Evolutionary conservation across 2,797 vertebrate genomes (phyloP).

Genomic region (Cryptoblepharus egeriae): DNA sequence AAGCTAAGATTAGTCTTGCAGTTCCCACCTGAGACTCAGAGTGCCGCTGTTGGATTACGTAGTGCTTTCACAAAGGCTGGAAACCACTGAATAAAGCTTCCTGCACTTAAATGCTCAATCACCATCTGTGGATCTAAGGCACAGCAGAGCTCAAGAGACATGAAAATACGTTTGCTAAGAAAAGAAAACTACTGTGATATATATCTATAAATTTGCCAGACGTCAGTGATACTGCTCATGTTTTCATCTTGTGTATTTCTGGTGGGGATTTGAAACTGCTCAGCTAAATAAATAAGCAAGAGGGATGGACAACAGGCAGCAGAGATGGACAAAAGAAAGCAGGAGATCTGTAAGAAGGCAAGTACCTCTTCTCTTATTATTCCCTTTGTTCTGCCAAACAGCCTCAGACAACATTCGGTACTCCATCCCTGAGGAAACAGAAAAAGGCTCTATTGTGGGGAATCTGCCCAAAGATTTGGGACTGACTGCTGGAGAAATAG

Average conservation of each 20-base stretch:
- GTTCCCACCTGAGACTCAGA: constrained; percentile 32
- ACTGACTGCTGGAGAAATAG: constrained; percentile 46
- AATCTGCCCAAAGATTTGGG: constrained; percentile 39
- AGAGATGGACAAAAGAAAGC: no score
- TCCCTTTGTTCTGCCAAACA: constrained; percentile 37
- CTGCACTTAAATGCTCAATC: neutral
- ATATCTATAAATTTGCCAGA: neutral
- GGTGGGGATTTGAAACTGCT: neutral
- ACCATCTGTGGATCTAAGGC: constrained; percentile 1
- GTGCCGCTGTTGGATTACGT: constrained; percentile 16
- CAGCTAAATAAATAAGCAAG: neutral
- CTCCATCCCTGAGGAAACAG: constrained; percentile 74
- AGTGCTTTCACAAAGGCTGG: constrained; percentile 8
- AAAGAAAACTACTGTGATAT: neutral
- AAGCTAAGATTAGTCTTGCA: no score
- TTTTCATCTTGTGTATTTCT: neutral
- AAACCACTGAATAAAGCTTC: constrained; percentile 19
- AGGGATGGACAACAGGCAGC: constrained; percentile 31
- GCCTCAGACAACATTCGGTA: constrained; percentile 69
- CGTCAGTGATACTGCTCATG: neutral
- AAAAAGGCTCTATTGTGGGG: constrained; percentile 59
- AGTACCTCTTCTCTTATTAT: constrained; percentile 47
- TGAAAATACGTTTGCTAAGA: neutral
- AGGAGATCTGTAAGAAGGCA: constrained; percentile 7
- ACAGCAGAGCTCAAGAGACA: no score